Percentiles rank a stretch among this genome's conserved stretches.
Conservation (phyloP, 2,797 vertebrate genomes). For the Notoglanidium macrostoma region DNA sequence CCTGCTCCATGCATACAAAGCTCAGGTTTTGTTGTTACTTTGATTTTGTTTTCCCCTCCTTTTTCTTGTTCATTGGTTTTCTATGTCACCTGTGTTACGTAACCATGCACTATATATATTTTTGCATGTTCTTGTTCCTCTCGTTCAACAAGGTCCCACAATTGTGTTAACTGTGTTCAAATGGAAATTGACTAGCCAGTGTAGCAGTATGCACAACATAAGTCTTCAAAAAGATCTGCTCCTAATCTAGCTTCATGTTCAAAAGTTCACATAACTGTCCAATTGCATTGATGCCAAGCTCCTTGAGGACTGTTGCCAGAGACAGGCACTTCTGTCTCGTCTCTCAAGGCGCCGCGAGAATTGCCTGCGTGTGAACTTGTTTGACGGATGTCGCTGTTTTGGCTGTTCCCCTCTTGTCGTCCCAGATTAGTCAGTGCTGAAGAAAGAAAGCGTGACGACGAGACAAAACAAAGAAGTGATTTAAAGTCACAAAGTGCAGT, state of each 20-base stretch:
- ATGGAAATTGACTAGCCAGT: not conserved
- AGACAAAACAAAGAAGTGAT: conserved; percentile 28
- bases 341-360: conserved; percentile 41
- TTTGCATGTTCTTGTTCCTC: not conserved
- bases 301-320: conserved; percentile 63
- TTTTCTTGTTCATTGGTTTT: not conserved
- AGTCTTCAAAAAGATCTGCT: conserved; percentile 17
- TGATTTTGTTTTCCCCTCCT: not conserved
- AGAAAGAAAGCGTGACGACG: conserved; percentile 14
- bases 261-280: conserved; percentile 44
- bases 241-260: conserved; percentile 46
- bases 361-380: conserved; percentile 53
- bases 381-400: conserved; percentile 50
- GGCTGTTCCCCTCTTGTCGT: conserved; percentile 22
- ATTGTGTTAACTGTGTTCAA: not conserved
- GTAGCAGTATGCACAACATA: not conserved
- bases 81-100: not conserved
- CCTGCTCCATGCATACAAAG: not conserved
- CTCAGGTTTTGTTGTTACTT: not conserved
- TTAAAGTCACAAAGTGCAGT: conserved; percentile 3
- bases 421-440: conserved; percentile 19
- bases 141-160: too few relatives aligned
- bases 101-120: not conserved
- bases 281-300: conserved; percentile 56
- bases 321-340: conserved; percentile 47